phyloP scores from a whole-genome alignment of 2,113 vertebrate genomes.

The Nothobranchius furzeri region DNA sequence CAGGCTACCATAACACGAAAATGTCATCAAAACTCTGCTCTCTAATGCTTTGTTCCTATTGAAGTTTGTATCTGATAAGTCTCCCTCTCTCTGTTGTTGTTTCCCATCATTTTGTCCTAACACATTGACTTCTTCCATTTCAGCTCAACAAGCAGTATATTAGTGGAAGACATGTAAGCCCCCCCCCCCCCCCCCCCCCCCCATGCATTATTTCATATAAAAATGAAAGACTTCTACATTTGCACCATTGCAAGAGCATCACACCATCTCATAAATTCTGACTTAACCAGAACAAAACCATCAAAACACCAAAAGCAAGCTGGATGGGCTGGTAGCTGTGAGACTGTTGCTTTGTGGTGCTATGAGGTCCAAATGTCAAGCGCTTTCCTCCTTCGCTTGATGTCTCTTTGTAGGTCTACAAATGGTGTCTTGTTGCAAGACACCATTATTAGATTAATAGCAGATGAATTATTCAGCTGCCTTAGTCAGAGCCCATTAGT shows the following conservation, averaged over 20 bases:
- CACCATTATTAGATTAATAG: constrained; percentile 74
- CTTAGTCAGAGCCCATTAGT: constrained; percentile 64
- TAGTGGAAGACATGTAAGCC: constrained; percentile 86
- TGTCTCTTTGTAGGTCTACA: constrained; percentile 66
- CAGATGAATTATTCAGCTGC: constrained; percentile 68
- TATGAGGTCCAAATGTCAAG: constrained; percentile 76
- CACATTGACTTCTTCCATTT: constrained; percentile 79
- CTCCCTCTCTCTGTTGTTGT: constrained; percentile 46
- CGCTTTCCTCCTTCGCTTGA: constrained; percentile 64
- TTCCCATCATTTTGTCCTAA: constrained; percentile 70
- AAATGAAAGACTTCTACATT: constrained; percentile 74
- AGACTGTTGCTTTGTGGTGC: constrained; percentile 64
- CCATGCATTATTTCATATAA: constrained; percentile 67
- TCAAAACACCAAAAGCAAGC: constrained; percentile 15
- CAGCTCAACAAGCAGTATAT: constrained; percentile 84
- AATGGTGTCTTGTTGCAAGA: constrained; percentile 65
- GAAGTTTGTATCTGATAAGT: constrained; percentile 18
- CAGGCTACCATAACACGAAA: neutral
- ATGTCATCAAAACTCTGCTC: constrained; percentile 27
- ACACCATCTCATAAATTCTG: constrained; percentile 48
- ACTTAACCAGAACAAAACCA: constrained; percentile 24
- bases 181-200: constrained; percentile 73
- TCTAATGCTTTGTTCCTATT: constrained; percentile 14
- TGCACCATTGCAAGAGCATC: constrained; percentile 72
- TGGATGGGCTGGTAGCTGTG: constrained; percentile 19